A percentile compares a stretch with the other conserved stretches of the same genome.
Conservation (phyloP, 2,797 vertebrate genomes). For the Anguilla pacifica region DNA sequence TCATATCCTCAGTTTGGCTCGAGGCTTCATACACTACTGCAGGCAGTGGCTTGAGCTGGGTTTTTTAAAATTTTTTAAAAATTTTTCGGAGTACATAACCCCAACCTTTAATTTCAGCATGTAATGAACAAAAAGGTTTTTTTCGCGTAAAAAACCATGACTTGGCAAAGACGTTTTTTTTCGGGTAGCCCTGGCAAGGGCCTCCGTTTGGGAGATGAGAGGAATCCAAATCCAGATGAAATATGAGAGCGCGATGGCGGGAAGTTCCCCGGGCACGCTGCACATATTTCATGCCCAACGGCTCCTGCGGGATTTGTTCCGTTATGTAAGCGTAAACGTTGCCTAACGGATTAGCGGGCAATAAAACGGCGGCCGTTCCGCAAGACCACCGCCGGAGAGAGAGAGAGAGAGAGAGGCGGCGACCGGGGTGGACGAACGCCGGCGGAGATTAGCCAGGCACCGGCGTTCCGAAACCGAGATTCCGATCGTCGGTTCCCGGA, state of each 20-base stretch:
- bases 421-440: neutral
- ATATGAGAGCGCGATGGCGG: neutral
- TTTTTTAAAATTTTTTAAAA: neutral
- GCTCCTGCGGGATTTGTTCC: neutral
- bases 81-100: neutral
- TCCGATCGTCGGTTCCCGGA: neutral
- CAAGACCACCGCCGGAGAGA: neutral
- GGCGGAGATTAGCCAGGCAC: neutral
- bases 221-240: neutral
- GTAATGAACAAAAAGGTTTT: neutral
- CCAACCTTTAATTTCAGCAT: neutral
- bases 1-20: neutral
- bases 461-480: neutral
- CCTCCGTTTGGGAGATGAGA: neutral
- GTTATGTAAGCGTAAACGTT: conserved; percentile 26
- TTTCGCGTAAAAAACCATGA: neutral
- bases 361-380: conserved; percentile 19
- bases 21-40: neutral
- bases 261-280: neutral
- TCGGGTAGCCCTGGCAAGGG: neutral
- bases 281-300: conserved; percentile 29
- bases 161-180: neutral
- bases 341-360: conserved; percentile 28
- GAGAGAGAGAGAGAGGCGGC: neutral
- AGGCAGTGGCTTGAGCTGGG: neutral